Evolutionary conservation across 2,888 invertebrate species (phyloP).

Genomic region (Hymenopus coronatus): DNA sequence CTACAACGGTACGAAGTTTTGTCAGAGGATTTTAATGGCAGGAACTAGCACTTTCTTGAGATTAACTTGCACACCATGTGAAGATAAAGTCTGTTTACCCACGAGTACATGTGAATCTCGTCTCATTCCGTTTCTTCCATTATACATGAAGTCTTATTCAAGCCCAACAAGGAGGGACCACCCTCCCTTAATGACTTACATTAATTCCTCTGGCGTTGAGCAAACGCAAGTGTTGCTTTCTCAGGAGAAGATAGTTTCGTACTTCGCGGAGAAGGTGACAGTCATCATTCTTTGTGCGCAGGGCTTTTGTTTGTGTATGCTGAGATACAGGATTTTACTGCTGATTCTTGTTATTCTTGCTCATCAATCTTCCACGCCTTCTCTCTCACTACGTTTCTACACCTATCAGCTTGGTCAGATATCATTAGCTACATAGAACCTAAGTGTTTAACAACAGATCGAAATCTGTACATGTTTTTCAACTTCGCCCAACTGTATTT

Average conservation of each 20-base stretch:
- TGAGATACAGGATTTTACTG: neutral
- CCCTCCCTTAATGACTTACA: slow-evolving; percentile 7
- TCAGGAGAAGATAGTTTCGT: neutral
- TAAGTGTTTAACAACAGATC: no score
- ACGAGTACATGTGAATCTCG: neutral
- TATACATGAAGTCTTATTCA: slow-evolving; percentile 6
- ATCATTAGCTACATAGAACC: neutral
- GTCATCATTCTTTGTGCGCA: neutral
- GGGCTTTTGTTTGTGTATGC: neutral
- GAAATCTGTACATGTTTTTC: no score
- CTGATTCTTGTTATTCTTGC: neutral
- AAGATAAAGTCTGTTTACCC: neutral
- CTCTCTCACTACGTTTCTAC: neutral
- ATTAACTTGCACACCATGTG: neutral
- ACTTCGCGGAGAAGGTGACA: neutral
- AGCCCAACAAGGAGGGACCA: neutral
- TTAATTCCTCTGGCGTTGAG: slow-evolving; percentile 5
- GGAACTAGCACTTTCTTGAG: neutral
- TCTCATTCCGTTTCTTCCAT: neutral
- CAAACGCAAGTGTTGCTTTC: neutral
- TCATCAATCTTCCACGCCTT: neutral
- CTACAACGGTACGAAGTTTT: neutral
- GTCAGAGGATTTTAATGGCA: neutral
- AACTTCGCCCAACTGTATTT: no score
- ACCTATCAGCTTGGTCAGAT: neutral